phyloP scores from a whole-genome alignment of 37 sponge, comb jelly and placozoan species.

The Cliona cf. orientalis region DNA sequence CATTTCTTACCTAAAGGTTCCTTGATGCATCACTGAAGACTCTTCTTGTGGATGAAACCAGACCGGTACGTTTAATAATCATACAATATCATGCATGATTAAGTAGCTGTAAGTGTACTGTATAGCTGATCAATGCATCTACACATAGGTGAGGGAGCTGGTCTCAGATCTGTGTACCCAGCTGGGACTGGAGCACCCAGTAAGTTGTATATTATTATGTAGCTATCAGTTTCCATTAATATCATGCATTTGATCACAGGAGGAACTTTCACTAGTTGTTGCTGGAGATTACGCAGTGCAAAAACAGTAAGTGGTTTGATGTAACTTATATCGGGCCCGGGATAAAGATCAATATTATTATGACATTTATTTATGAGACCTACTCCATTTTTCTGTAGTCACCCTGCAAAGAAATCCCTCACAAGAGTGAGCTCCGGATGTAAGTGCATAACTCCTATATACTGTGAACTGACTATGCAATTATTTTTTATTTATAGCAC shows the following conservation, averaged over 20 bases:
- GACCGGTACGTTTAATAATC: constrained; percentile 41
- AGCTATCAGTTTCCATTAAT: background rate
- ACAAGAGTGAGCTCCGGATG: constrained; percentile 46
- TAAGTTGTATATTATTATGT: constrained; percentile 5
- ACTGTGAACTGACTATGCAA: background rate
- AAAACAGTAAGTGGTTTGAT: constrained; percentile 63
- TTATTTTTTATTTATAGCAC: constrained; percentile 1
- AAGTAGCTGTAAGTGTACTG: background rate
- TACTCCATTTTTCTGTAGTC: constrained; percentile 14
- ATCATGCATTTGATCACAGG: constrained; percentile 37
- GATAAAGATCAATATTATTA: background rate
- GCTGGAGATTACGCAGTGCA: constrained; percentile 82
- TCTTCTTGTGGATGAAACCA: constrained; percentile 56
- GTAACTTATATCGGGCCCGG: background rate
- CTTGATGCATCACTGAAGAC: constrained; percentile 74
- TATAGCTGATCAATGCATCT: background rate
- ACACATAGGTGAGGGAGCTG: constrained; percentile 58
- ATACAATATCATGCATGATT: background rate
- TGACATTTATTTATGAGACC: background rate
- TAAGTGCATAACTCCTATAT: constrained; percentile 24
- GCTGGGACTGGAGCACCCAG: constrained; percentile 59
- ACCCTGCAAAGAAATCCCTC: constrained; percentile 27
- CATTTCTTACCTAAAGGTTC: constrained; percentile 54
- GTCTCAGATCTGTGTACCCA: constrained; percentile 52
- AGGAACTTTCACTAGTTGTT: constrained; percentile 86